phyloP scores from a whole-genome alignment of 30 jellyfish, hydroid and myxozoan species.

The Rhopilema esculentum region DNA sequence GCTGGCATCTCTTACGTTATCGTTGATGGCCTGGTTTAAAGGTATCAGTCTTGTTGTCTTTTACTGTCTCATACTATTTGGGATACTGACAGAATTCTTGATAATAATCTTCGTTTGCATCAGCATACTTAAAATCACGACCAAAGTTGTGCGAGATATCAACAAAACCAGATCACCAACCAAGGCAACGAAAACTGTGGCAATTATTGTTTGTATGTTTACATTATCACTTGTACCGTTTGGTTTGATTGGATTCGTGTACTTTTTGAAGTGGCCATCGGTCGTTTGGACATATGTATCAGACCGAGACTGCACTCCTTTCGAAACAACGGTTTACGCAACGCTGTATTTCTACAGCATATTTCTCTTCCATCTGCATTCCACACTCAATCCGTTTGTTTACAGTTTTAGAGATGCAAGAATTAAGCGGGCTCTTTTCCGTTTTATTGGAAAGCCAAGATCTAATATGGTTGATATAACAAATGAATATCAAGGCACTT shows the following conservation, averaged over 20 bases:
- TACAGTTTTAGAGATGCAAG: slow-evolving; percentile 35
- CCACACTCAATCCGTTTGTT: slow-evolving; percentile 25
- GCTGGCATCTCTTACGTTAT: not conserved
- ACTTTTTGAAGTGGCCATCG: slow-evolving; percentile 27
- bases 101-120: not conserved
- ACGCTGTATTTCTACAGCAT: slow-evolving; percentile 17
- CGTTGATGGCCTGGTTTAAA: slow-evolving; percentile 23
- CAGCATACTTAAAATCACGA: not conserved
- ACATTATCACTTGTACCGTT: slow-evolving; percentile 8
- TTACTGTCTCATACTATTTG: not conserved
- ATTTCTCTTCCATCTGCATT: slow-evolving; percentile 2
- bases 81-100: not conserved
- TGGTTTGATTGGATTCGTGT: not conserved
- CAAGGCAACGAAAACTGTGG: slow-evolving; percentile 26
- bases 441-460: not conserved
- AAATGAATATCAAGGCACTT: not conserved
- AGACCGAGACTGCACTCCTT: not conserved
- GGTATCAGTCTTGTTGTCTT: not conserved
- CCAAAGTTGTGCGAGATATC: not conserved
- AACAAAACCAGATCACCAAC: not conserved
- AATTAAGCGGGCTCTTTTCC: slow-evolving; percentile 23
- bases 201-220: not conserved
- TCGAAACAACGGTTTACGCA: not conserved
- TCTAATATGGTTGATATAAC: not conserved
- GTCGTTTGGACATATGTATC: not conserved